Conservation (phyloP, 2,888 invertebrate species). For the Leptopterna dolabrata region DNA sequence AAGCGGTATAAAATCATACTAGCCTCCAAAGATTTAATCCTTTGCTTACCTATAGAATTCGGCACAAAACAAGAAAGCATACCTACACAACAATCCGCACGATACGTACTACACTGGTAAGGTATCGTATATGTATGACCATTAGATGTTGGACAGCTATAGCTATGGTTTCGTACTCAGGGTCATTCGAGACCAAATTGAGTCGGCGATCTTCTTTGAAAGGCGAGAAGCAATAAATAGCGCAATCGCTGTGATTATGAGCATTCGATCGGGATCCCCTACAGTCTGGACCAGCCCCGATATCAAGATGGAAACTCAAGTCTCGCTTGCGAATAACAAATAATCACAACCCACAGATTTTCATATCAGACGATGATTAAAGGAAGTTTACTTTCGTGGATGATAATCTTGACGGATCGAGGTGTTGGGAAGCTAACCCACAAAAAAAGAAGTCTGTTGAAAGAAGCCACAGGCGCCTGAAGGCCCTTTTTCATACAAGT, state of each 20-base stretch:
- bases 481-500: neutral
- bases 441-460: neutral
- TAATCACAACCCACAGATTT: neutral
- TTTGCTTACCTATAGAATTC: no score
- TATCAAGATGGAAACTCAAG: neutral
- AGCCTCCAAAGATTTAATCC: no score
- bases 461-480: slow-evolving; percentile 2
- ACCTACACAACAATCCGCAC: no score
- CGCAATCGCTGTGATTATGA: neutral
- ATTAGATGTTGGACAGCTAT: no score
- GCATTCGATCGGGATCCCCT: neutral
- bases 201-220: no score
- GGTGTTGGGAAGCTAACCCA: neutral
- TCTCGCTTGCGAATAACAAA: neutral
- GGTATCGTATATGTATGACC: no score
- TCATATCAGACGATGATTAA: neutral
- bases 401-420: slow-evolving; percentile 34
- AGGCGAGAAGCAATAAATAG: neutral
- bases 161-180: no score
- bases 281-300: neutral
- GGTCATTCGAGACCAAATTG: no score
- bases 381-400: slow-evolving; percentile 28
- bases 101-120: no score
- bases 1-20: no score
- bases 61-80: no score